Percentiles rank a stretch among this genome's conserved stretches.
Conservation (phyloP, 1,140 invertebrate species). For the Chymomyza costata region DNA sequence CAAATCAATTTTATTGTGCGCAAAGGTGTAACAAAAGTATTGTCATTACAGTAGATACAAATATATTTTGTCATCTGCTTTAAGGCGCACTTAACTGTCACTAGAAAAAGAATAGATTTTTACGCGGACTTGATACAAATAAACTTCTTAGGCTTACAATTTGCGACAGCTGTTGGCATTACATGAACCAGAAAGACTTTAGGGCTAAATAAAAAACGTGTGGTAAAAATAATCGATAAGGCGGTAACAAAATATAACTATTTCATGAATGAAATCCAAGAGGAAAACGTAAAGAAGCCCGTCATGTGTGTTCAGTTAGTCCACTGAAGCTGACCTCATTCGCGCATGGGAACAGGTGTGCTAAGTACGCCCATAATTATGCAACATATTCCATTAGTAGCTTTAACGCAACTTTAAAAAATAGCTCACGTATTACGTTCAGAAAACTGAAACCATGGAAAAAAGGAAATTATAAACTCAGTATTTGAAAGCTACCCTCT, state of each 20-base stretch:
- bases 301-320: constrained; percentile 11
- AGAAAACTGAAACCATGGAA: too few relatives aligned
- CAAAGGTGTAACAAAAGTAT: constrained; percentile 46
- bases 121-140: constrained; percentile 50
- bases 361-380: too few relatives aligned
- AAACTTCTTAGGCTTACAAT: constrained; percentile 22
- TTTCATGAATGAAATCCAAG: constrained; percentile 26
- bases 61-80: constrained; percentile 5
- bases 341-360: too few relatives aligned
- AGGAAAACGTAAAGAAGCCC: constrained; percentile 30
- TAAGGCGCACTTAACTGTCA: constrained; percentile 14
- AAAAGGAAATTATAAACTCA: too few relatives aligned
- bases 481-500: too few relatives aligned
- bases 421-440: too few relatives aligned
- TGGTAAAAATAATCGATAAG: constrained; percentile 30
- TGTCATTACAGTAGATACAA: constrained; percentile 13
- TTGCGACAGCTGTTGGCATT: constrained; percentile 32
- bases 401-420: too few relatives aligned
- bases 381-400: too few relatives aligned
- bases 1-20: constrained; percentile 55
- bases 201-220: constrained; percentile 11
- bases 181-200: constrained; percentile 1
- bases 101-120: too few relatives aligned
- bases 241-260: too few relatives aligned
- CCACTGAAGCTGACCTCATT: too few relatives aligned